Percentiles rank a stretch among this genome's conserved stretches.
Evolutionary conservation across 2,113 vertebrate species (phyloP).

Genomic region (Meriones unguiculatus): DNA sequence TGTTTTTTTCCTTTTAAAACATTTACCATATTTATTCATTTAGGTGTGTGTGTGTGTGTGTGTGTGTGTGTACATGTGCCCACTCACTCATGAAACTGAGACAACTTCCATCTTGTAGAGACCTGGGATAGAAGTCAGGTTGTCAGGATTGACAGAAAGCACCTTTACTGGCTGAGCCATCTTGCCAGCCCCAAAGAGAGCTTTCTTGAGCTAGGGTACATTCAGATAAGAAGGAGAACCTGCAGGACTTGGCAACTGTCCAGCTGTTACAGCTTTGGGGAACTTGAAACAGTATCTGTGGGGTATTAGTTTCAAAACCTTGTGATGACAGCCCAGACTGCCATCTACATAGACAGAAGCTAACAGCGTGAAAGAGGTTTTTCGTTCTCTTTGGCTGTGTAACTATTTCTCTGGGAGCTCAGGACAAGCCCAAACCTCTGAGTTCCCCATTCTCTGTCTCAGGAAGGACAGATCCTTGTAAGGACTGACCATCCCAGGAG

Average conservation of each 20-base stretch:
- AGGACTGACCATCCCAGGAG: neutral
- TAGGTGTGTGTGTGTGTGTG: neutral
- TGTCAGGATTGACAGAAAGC: neutral
- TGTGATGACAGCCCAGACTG: neutral
- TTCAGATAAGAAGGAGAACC: neutral
- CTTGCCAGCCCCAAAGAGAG: neutral
- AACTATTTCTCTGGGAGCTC: neutral
- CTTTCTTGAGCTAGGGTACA: neutral
- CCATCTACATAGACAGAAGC: neutral
- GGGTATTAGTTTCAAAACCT: constrained; percentile 28
- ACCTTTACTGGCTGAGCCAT: neutral
- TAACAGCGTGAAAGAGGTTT: neutral
- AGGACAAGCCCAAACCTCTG: neutral
- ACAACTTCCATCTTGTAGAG: neutral
- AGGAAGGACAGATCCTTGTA: neutral
- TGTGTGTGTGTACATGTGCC: neutral
- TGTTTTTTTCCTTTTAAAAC: neutral
- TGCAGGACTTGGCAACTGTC: neutral
- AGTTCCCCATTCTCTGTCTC: neutral
- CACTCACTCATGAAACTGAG: neutral
- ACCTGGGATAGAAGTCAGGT: neutral
- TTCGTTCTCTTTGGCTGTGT: neutral
- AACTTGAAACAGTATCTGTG: constrained; percentile 38
- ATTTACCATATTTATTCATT: neutral
- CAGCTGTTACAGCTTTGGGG: constrained; percentile 19